These are phyloP conservation scores for Drosophila anomelani DNA, from an alignment of 2,888 invertebrate species.

Conservation along the genomic window DNA sequence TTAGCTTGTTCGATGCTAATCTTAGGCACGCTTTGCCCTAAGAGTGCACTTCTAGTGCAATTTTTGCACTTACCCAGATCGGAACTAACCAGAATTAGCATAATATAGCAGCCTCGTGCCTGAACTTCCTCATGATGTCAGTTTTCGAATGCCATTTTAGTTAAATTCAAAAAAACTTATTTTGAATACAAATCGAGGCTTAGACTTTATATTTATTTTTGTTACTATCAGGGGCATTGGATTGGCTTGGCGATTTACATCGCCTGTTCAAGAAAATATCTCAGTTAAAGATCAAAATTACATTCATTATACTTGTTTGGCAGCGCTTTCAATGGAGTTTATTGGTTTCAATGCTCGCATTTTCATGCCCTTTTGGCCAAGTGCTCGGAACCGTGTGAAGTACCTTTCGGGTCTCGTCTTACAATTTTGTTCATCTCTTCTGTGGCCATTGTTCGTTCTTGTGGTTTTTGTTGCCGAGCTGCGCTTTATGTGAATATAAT, in stretches of 20 bases:
- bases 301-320: constrained; percentile 43
- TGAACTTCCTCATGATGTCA: constrained; percentile 66
- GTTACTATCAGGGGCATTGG: background rate
- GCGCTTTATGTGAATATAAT: constrained; percentile 75
- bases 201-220: constrained; percentile 1
- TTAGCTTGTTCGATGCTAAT: constrained; percentile 38
- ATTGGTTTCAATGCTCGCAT: constrained; percentile 51
- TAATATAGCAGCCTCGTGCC: constrained; percentile 37
- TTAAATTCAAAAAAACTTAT: background rate
- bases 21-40: constrained; percentile 30
- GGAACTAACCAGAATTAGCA: constrained; percentile 55
- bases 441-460: constrained; percentile 38
- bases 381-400: constrained; percentile 41
- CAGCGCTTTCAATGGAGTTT: constrained; percentile 39
- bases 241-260: constrained; percentile 35
- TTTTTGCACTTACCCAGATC: constrained; percentile 23
- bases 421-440: constrained; percentile 48
- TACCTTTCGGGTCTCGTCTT: constrained; percentile 45
- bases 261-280: constrained; percentile 10
- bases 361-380: constrained; percentile 38
- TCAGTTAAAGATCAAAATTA: constrained; percentile 40
- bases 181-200: constrained; percentile 34
- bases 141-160: constrained; percentile 44
- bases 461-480: constrained; percentile 46
- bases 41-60: constrained; percentile 33